Base-by-base conservation (phyloP, 2,113 vertebrate genomes). In the Erythrocebus patas region DNA sequence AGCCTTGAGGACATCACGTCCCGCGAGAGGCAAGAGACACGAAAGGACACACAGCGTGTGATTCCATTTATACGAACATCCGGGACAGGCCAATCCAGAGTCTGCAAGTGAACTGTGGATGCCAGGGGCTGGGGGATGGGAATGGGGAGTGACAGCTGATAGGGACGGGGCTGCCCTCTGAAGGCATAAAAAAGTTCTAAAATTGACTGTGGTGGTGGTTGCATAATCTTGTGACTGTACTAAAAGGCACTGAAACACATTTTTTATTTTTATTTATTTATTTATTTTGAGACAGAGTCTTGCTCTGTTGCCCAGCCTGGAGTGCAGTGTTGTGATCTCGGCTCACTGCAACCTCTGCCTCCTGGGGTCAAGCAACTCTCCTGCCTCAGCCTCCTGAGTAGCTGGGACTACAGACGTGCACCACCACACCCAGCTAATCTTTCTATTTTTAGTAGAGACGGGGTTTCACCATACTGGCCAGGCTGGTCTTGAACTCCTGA, bases 11-110 rank as follows among this genome's bases (percentile, higher is more conserved):
- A 80, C 23, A 16, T 0, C 2, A 4, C 0, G 10, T 17, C 35
- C 82, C 27, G 25, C 3, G 23, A 70, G 43, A 40, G 1, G 40
- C 85, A 1, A 55, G 52, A 91, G 88, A 57, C 78, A 57, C 72
- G n/a, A 32, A 23, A 70, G 55, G 32, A 43, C 91, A 48, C 35
- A 30, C 8, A 5, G 48, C 0, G 12, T 55, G 68, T 6, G 57
- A 35, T 0, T 8, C 68, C 43, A 18, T 3, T 0, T 14, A 8
- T 3, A 57, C 12, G 52, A 75, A 89, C 0, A 0, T n/a, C 59
- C 38, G 40, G 17, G 25, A 22, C 72, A 27, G 38, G 78, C 8
- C 1, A 2, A 1, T 17, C 13, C 17, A 43, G 20, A 72, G 17
- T 40, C 14, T 0, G 85, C 38, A 23, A 11, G 18, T 16, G 57